Evolutionary conservation across 2,888 invertebrate genomes (phyloP), one percentile per base, ranked within the genome.

Genomic region (Ectemnius lituratus): DNA sequence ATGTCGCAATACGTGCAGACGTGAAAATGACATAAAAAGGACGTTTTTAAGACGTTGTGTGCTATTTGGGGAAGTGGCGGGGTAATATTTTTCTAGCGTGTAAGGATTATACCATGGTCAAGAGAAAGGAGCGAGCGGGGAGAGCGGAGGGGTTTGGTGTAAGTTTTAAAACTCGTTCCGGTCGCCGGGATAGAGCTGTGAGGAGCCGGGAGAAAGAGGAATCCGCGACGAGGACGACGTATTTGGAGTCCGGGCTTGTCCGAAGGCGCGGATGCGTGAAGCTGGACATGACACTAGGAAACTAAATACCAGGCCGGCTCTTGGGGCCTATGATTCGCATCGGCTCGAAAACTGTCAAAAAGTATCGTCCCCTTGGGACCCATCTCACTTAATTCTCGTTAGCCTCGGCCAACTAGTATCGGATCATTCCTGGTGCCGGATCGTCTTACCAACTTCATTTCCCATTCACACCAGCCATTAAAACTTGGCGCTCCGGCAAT

Each of bases 221-320:
- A 83, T 85, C 76, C 82, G 52, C 52, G 14, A 59, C 77, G 78
- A 76, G 82, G 69, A 75, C 70, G 86, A 87, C 84, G 85, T 87
- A 87, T 88, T 89, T 89, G 86, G 86, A 87, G 85, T 83, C 85
- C 75, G 84, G 84, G 84, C 88, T 87, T 88, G 89, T 90, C 85
- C 80, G 69, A 80, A 90, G 89, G 90, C 89, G 89, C 88, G 87
- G 89, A 89, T 81, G 89, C 89, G 89, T 89, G 88, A 90, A 89
- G 87, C 87, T 81, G 84, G 88, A 89, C 89, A 90, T 87, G 89
- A 89, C 89, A 89, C 87, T 81, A 84, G 80, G 90, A 89, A 90
- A 89, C 87, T 88, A 89, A 89, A 90, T 90, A 90, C 86, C 85
- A 75, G 58, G 49, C 37, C 78, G 76, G 49, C 62, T 52, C 77